These are phyloP conservation scores for Argyra leucocephala DNA, from an alignment of 2,888 invertebrate species.

Conservation along the genomic window DNA sequence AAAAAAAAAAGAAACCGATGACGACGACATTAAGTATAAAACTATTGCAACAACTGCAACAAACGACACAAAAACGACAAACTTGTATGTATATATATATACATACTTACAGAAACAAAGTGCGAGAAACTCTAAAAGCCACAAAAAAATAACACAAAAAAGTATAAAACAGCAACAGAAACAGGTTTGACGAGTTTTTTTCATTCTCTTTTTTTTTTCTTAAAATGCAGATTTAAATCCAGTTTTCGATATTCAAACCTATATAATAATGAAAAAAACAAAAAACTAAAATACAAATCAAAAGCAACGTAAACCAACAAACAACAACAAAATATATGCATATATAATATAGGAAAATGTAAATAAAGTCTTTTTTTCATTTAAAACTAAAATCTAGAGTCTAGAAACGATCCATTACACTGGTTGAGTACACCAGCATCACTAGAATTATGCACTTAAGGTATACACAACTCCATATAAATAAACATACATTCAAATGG, in stretches of 20 bases:
- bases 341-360: neutral
- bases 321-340: neutral
- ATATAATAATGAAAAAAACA: neutral
- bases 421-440: too few species aligned
- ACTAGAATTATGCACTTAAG: too few species aligned
- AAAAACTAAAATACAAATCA: neutral
- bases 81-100: neutral
- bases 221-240: conserved; percentile 1
- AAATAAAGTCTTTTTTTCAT: neutral
- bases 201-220: neutral
- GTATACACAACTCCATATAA: too few species aligned
- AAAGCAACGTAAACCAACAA: too few species aligned
- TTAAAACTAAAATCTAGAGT: neutral
- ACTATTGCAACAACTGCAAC: neutral
- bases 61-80: too few species aligned
- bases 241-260: neutral
- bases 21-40: neutral
- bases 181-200: neutral
- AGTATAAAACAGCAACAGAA: neutral
- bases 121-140: neutral
- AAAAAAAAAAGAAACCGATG: neutral
- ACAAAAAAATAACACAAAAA: neutral
- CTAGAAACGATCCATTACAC: neutral
- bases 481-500: too few species aligned
- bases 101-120: neutral